Evolutionary conservation across 2,113 vertebrate genomes (phyloP), one percentile per base, ranked within the genome.

Genomic region (Malurus cyaneus): DNA sequence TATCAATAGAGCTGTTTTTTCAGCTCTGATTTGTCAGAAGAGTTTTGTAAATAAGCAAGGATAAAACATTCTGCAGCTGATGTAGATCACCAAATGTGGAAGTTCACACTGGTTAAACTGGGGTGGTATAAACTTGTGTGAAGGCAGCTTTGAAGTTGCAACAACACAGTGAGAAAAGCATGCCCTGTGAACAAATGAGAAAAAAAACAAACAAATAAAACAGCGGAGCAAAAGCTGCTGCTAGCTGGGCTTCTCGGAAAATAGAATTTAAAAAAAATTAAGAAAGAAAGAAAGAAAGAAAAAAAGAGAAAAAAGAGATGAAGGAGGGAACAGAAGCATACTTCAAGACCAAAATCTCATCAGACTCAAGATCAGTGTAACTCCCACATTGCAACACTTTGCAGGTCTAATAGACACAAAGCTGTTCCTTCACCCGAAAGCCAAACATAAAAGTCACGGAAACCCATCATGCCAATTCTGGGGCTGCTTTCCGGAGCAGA

Each of bases 401-500:
- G 64, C 56, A 86, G 82, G 46, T 89, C 89, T 80, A 39, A 83
- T 44, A 86, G 82, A 46, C 39, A 52, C 79, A 64, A 78, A 88
- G 39, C 41, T 88, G 34, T 81, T 88, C 69, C 88, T 88, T 93
- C 56, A 84, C 72, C 86, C 24, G 0, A 93, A 88, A 95, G 64
- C n/a, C 52, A 88, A 96, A 78, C 52, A 81, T 46, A 78, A 80
- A 90, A 94, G 90, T 57, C 82, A 93, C 11, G 26, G 90, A 96
- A 96, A 94, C 79, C 72, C 57, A 88, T 83, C 86, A 81, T 49
- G 64, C 93, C 92, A 94, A 88, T 80, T 83, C 76, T 92, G 69
- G 59, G 76, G 76, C 89, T 92, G 56, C 72, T 86, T 96, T 97
- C 93, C 49, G 26, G 93, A 86, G 86, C 76, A 81, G 80, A 93